Conservation (phyloP, 2,113 vertebrate species). For the Thermophis baileyi region DNA sequence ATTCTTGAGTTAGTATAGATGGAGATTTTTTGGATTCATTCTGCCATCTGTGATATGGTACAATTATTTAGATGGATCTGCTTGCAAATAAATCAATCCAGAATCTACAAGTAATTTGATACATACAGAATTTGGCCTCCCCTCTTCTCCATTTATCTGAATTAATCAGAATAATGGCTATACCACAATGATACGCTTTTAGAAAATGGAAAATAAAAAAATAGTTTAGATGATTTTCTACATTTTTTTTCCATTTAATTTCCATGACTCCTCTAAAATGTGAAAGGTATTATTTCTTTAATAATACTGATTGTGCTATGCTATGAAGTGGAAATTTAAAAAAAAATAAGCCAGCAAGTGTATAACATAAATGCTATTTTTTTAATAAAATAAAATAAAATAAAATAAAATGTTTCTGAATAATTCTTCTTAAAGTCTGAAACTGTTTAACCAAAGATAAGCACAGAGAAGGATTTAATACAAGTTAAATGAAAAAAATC, state of each 20-base stretch:
- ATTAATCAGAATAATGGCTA: background rate
- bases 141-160: background rate
- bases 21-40: background rate
- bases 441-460: conserved; percentile 29
- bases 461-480: conserved; percentile 24
- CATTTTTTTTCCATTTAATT: background rate
- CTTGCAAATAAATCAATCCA: background rate
- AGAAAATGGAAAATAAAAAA: background rate
- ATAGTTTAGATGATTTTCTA: background rate
- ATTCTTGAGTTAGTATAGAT: background rate
- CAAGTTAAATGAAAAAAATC: conserved; percentile 19
- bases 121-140: background rate
- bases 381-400: background rate
- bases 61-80: background rate
- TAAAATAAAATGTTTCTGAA: background rate
- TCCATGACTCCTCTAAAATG: background rate
- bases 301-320: background rate
- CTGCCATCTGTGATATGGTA: background rate
- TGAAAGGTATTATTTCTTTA: background rate
- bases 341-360: background rate
- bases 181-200: background rate
- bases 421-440: background rate
- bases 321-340: background rate
- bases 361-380: background rate
- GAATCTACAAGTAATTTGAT: background rate